Percentiles rank a stretch among this genome's conserved stretches.
These are phyloP conservation scores for Tachyglossus aculeatus DNA, from an alignment of 2,797 vertebrate genomes.

Conservation along the genomic window DNA sequence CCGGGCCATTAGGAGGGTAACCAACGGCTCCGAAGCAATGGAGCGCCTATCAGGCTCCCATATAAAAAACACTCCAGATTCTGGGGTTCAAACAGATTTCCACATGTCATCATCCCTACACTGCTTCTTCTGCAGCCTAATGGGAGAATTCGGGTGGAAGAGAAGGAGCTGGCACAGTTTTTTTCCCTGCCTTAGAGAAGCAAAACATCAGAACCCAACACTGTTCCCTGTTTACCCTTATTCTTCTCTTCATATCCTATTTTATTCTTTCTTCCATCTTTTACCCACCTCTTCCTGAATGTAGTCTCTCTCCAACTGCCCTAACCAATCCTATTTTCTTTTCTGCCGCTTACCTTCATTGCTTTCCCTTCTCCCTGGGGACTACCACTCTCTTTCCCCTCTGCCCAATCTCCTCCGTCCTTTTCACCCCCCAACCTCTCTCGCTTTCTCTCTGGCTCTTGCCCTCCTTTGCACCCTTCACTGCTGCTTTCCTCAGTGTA, in stretches of 20 bases:
- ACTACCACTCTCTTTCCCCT: neutral
- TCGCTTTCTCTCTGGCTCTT: neutral
- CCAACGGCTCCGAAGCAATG: too few species aligned
- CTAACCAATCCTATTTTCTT: neutral
- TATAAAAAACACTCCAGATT: too few species aligned
- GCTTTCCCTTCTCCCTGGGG: neutral
- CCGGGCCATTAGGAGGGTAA: too few species aligned
- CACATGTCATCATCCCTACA: too few species aligned
- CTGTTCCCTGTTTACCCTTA: too few species aligned
- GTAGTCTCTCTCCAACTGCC: neutral
- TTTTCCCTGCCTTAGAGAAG: too few species aligned
- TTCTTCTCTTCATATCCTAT: neutral
- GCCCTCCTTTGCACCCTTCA: neutral
- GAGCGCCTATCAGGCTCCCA: too few species aligned
- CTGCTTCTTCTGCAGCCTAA: too few species aligned
- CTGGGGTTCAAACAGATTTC: too few species aligned
- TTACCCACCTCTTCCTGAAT: neutral
- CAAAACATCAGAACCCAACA: too few species aligned
- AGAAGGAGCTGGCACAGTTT: too few species aligned
- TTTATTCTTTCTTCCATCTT: neutral
- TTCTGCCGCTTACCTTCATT: neutral
- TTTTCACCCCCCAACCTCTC: neutral
- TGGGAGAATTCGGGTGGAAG: too few species aligned
- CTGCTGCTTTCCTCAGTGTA: conserved; percentile 34
- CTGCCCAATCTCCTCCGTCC: neutral